phyloP scores from a whole-genome alignment of 2,113 vertebrate species.

The Spea bombifrons region DNA sequence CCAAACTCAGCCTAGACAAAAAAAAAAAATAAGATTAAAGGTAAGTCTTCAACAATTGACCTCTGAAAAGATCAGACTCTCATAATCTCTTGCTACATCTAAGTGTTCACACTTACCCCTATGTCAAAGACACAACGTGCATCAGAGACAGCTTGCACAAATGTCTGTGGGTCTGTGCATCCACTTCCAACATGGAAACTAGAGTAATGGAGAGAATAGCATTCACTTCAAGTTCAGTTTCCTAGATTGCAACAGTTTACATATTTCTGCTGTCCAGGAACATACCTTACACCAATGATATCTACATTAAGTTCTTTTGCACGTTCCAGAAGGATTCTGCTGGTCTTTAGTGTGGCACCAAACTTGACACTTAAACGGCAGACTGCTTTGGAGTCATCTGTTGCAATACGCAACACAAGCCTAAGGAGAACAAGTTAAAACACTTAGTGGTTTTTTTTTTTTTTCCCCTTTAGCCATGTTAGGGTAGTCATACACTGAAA shows the following conservation, averaged over 20 bases:
- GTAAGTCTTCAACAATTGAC: not conserved
- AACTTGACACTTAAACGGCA: slow-evolving; percentile 96
- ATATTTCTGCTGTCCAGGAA: not conserved
- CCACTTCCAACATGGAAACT: slow-evolving; percentile 98
- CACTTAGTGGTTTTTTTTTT: not conserved
- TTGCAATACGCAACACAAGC: slow-evolving; percentile 91
- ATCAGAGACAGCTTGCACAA: slow-evolving; percentile 86
- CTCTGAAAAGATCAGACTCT: too few relatives aligned
- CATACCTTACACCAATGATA: slow-evolving; percentile 84
- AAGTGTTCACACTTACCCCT: slow-evolving; percentile 73
- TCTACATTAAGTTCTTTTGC: slow-evolving; percentile 86
- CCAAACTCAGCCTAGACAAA: slow-evolving; percentile 78
- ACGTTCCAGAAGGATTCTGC: slow-evolving; percentile 83
- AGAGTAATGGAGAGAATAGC: not conserved
- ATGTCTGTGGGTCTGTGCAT: slow-evolving; percentile 87
- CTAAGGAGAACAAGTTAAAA: slow-evolving; percentile 56
- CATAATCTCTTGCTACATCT: too few relatives aligned
- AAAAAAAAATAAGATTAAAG: not conserved
- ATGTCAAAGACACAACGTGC: slow-evolving; percentile 93
- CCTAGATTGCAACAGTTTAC: slow-evolving; percentile 1
- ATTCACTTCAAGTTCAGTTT: not conserved
- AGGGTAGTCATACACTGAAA: not conserved
- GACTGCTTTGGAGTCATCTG: slow-evolving; percentile 91
- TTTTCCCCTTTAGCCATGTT: too few relatives aligned
- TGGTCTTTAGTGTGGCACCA: slow-evolving; percentile 86